Evolutionary conservation across 35 echinoderm and acorn worm genomes (phyloP), one percentile per base, ranked within the genome.

Genomic region (Ophiothrix spiculata): DNA sequence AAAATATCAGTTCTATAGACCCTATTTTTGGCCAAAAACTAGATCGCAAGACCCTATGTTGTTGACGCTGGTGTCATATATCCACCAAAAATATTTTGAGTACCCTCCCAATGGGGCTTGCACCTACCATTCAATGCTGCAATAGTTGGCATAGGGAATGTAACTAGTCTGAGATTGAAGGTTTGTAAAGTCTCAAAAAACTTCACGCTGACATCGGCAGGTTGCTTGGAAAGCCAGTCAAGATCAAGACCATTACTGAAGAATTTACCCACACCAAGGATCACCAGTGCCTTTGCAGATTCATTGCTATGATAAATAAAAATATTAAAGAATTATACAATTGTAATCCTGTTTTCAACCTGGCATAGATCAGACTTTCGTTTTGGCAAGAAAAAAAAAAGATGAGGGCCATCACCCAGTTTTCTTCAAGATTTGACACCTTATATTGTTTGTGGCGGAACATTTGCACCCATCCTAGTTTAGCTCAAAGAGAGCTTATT

Each of bases 71-170:
- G n/a, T n/a, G n/a, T n/a, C n/a, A n/a, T n/a, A n/a, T n/a, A n/a
- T n/a, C n/a, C n/a, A n/a, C n/a, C n/a, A n/a, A n/a, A n/a, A n/a
- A n/a, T n/a, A n/a, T n/a, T n/a, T n/a, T n/a, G n/a, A n/a, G n/a
- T n/a, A n/a, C n/a, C n/a, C n/a, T n/a, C n/a, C n/a, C n/a, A n/a
- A n/a, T 64, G 31, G 32, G 3, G 21, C 31, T 23, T 39, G 35
- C 21, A 76, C 79, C 34, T 83, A 83, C 87, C 87, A 89, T 89
- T 89, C 15, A 89, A 41, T 32, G 88, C 88, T 78, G 88, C 88
- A 34, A 83, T 39, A 1, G 88, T 90, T 32, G 81, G 81, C 40
- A 90, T 45, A 0, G 88, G 88, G 54, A 83, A 90, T 32, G 23
- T 40, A 0, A 39, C 13, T 56, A 90, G 4, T 78, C 63, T 83